phyloP scores from a whole-genome alignment of 2,113 vertebrate genomes.

The Mobula birostris region DNA sequence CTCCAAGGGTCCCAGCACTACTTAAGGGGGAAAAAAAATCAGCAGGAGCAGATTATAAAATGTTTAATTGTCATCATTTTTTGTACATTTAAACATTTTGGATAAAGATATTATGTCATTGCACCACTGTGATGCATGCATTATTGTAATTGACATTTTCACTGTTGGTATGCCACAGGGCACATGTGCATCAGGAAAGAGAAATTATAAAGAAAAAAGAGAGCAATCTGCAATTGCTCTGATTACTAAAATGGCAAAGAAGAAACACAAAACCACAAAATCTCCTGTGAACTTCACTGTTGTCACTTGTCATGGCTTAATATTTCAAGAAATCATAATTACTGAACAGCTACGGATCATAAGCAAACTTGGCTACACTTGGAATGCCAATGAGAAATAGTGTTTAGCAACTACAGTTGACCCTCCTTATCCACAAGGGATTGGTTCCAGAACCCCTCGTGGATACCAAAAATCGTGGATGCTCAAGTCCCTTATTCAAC shows the following conservation, averaged over 20 bases:
- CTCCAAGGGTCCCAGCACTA: background rate
- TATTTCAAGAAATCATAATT: background rate
- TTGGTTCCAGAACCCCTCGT: too few relatives aligned
- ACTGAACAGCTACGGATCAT: background rate
- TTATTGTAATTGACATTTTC: slow-evolving; percentile 86
- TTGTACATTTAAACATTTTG: slow-evolving; percentile 89
- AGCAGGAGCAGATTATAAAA: background rate
- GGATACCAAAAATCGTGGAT: too few relatives aligned
- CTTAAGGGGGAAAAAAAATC: background rate
- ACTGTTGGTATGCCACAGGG: slow-evolving; percentile 76
- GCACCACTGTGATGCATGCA: slow-evolving; percentile 86
- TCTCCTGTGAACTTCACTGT: background rate
- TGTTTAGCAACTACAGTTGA: background rate
- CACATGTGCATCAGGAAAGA: slow-evolving; percentile 64
- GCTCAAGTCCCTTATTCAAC: too few relatives aligned
- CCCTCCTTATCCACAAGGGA: too few relatives aligned
- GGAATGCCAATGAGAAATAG: background rate
- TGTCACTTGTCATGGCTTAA: background rate
- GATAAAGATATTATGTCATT: slow-evolving; percentile 94
- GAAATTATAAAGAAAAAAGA: slow-evolving; percentile 43
- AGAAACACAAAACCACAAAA: background rate
- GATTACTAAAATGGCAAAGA: slow-evolving; percentile 31
- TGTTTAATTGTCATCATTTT: slow-evolving; percentile 28
- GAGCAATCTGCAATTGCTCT: slow-evolving; percentile 32
- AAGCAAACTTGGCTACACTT: background rate